Evolutionary conservation across 2,888 invertebrate species (phyloP).

Genomic region (Ceraclea dissimilis): DNA sequence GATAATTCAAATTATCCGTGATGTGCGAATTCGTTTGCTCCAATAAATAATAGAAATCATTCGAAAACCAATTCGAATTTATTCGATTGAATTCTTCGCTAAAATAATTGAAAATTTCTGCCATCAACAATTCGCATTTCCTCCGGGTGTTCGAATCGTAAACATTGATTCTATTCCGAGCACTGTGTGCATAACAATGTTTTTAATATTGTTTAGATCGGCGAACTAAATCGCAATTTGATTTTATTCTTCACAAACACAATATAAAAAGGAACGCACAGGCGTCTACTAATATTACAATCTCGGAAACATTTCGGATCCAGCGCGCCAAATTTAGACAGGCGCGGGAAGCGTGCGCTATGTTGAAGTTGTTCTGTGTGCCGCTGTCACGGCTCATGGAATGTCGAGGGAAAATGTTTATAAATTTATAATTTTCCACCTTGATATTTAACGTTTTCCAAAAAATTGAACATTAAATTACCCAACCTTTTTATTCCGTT

Average conservation of each 20-base stretch:
- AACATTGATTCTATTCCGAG: neutral
- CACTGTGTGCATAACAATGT: too few relatives aligned
- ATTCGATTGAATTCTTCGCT: neutral
- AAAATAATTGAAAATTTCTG: too few relatives aligned
- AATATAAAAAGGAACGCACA: slow-evolving; percentile 25
- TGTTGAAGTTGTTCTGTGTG: neutral
- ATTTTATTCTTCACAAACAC: slow-evolving; percentile 6
- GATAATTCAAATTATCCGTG: too few relatives aligned
- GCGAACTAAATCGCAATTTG: neutral
- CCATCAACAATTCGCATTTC: too few relatives aligned
- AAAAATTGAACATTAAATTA: slow-evolving; percentile 1
- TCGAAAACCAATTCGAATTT: neutral
- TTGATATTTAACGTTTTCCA: neutral
- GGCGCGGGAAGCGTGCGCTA: slow-evolving; percentile 13
- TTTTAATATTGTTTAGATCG: too few relatives aligned
- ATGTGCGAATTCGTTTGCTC: too few relatives aligned
- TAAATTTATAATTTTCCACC: too few relatives aligned
- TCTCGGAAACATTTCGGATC: slow-evolving; percentile 26
- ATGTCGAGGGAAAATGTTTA: neutral
- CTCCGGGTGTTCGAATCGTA: slow-evolving; percentile 14
- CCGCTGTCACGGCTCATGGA: neutral
- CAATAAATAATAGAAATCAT: too few relatives aligned
- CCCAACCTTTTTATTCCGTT: too few relatives aligned
- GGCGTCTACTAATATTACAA: slow-evolving; percentile 26
- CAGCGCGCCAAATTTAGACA: slow-evolving; percentile 52